Conservation (phyloP, 2,888 invertebrate genomes). For the Volucella inanis region DNA sequence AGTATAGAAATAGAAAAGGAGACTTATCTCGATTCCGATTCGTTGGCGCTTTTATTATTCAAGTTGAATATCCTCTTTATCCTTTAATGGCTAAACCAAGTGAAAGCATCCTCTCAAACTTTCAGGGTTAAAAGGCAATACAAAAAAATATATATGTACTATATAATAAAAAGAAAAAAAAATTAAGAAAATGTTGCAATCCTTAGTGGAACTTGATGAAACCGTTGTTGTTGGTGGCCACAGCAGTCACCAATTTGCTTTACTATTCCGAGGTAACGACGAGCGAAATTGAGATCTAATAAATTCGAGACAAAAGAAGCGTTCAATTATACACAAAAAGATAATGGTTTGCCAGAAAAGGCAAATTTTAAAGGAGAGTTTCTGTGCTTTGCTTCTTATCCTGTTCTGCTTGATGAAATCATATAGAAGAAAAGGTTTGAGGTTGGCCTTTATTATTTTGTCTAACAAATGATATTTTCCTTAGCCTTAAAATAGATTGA, state of each 20-base stretch:
- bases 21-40: slow-evolving; percentile 63
- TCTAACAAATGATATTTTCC: too few relatives aligned
- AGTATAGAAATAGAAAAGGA: slow-evolving; percentile 1
- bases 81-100: slow-evolving; percentile 30
- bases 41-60: slow-evolving; percentile 61
- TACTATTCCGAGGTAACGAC: slow-evolving; percentile 58
- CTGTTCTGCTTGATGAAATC: slow-evolving; percentile 35
- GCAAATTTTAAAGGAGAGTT: slow-evolving; percentile 9
- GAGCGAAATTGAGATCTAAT: slow-evolving; percentile 72
- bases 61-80: slow-evolving; percentile 56
- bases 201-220: not conserved
- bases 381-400: not conserved
- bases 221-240: slow-evolving; percentile 19
- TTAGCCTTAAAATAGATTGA: too few relatives aligned
- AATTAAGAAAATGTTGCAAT: slow-evolving; percentile 29
- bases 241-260: slow-evolving; percentile 55
- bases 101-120: slow-evolving; percentile 6
- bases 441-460: too few relatives aligned
- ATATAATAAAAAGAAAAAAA: not conserved
- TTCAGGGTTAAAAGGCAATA: slow-evolving; percentile 51
- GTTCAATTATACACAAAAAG: slow-evolving; percentile 69
- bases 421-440: not conserved
- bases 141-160: not conserved
- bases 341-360: slow-evolving; percentile 37
- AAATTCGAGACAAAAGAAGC: slow-evolving; percentile 70